Base-by-base conservation (phyloP, 2,888 invertebrate genomes). In the Drosophila multiciliata region DNA sequence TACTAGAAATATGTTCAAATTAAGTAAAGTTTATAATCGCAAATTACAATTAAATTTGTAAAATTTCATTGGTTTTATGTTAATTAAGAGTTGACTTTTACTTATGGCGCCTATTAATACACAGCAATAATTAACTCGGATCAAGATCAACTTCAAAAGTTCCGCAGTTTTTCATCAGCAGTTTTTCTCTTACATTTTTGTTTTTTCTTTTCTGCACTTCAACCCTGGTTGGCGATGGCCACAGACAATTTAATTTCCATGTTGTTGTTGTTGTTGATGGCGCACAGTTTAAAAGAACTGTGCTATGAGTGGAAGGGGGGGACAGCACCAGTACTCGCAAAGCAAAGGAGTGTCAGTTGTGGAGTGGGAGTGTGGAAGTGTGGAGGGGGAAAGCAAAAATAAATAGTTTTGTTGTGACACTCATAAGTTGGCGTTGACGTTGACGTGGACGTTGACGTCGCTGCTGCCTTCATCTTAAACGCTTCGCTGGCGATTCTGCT, bases 181-280 rank as follows among this genome's bases (percentile, higher is more conserved):
- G 26, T 20, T 78, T 54, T 52, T 35, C 40, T 33, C 38, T 32
- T 17, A 48, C 48, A 50, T 72, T 62, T 55, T 50, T 35, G 40
- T 35, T 23, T 12, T 15, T 15, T 45, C 45, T 23, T 23, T 45
- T 23, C 45, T 45, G 23, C 23, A 15, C 15, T 8, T 23, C 15
- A 8, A 15, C 20, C 23, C 35, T 42, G 55, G 20, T 20, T 52
- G 53, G n/a, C 42, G n/a, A 38, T 26, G 35, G 75, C 60, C 70
- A 82, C 90, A 87, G 87, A 83, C 89, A 84, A 80, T 87, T 87
- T 85, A 82, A 85, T 90, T 85, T 89, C 90, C 87, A 85, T 89
- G 90, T 85, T 88, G 86, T 38, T 23, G 17, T 74, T 29, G 11
- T 49, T 49, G 17, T 49, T 23, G 17, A 70, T 32, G 40, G 68